Conservation (phyloP, 2,113 vertebrate species). For the Todiramphus saurophagus region DNA sequence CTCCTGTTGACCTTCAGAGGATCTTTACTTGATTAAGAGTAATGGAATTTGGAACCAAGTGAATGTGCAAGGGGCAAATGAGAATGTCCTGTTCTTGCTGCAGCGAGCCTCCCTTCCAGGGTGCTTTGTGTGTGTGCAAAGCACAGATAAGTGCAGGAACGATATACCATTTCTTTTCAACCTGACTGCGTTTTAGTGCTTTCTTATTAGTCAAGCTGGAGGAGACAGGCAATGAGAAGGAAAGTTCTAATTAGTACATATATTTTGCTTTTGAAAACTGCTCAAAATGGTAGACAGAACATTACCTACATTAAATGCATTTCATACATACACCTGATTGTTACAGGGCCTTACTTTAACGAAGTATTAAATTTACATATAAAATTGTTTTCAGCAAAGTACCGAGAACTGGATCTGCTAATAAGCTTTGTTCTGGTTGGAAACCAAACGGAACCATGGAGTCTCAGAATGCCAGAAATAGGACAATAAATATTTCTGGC, state of each 20-base stretch:
- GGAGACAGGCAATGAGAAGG: conserved; percentile 61
- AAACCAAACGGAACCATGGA: conserved; percentile 66
- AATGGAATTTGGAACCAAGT: conserved; percentile 15
- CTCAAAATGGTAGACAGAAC: conserved; percentile 16
- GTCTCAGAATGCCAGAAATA: conserved; percentile 71
- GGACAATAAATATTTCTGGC: conserved; percentile 82
- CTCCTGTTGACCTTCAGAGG: conserved; percentile 6
- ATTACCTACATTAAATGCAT: conserved; percentile 20
- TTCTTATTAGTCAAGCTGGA: conserved; percentile 48
- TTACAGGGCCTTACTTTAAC: conserved; percentile 44
- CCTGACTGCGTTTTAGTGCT: conserved; percentile 21
- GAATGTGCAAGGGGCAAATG: neutral
- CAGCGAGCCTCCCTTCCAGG: neutral
- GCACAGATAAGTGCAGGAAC: neutral
- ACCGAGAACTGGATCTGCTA: conserved; percentile 64
- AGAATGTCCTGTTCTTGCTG: neutral
- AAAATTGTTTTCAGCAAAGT: conserved; percentile 61
- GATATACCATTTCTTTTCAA: neutral
- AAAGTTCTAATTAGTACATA: conserved; percentile 62
- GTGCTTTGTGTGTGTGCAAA: neutral
- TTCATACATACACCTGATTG: conserved; percentile 24
- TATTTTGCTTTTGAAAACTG: conserved; percentile 55
- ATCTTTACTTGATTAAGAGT: conserved; percentile 33
- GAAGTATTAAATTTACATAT: conserved; percentile 61
- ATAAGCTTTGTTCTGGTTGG: conserved; percentile 66